A percentile compares a stretch with the other conserved stretches of the same genome.
These are phyloP conservation scores for Clitarchus hookeri DNA, from an alignment of 2,888 invertebrate species.

Conservation along the genomic window DNA sequence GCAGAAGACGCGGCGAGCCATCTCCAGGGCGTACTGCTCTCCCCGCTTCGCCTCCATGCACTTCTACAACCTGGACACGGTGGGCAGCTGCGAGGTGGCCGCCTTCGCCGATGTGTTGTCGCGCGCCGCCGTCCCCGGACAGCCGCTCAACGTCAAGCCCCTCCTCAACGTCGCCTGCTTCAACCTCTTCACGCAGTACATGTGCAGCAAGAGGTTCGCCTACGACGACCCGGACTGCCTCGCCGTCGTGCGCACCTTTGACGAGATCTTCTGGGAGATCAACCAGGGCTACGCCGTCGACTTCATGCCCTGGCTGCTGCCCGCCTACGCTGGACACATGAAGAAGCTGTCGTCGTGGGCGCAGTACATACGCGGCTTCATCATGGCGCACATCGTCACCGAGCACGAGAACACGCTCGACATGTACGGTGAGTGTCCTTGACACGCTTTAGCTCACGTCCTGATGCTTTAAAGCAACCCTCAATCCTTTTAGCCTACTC, in stretches of 20 bases:
- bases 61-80: slow-evolving; percentile 72
- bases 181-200: slow-evolving; percentile 85
- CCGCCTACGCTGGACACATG: slow-evolving; percentile 72
- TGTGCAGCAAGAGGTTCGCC: slow-evolving; percentile 77
- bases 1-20: slow-evolving; percentile 75
- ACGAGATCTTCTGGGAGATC: slow-evolving; percentile 90
- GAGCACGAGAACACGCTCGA: slow-evolving; percentile 54
- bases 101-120: slow-evolving; percentile 64
- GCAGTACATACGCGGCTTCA: slow-evolving; percentile 71
- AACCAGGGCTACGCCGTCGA: slow-evolving; percentile 83
- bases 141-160: slow-evolving; percentile 66
- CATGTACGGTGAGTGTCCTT: slow-evolving; percentile 8
- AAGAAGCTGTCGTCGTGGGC: slow-evolving; percentile 71
- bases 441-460: no score
- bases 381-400: slow-evolving; percentile 71
- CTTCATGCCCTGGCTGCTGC: slow-evolving; percentile 80
- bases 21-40: slow-evolving; percentile 80
- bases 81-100: slow-evolving; percentile 68
- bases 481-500: no score
- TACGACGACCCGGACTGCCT: slow-evolving; percentile 71
- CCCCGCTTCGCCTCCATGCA: slow-evolving; percentile 75
- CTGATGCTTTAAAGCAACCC: no score
- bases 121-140: slow-evolving; percentile 45
- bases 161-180: slow-evolving; percentile 73
- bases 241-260: slow-evolving; percentile 72